Evolutionary conservation across 2,888 invertebrate genomes (phyloP).

Genomic region (Epinotia brunnichana): DNA sequence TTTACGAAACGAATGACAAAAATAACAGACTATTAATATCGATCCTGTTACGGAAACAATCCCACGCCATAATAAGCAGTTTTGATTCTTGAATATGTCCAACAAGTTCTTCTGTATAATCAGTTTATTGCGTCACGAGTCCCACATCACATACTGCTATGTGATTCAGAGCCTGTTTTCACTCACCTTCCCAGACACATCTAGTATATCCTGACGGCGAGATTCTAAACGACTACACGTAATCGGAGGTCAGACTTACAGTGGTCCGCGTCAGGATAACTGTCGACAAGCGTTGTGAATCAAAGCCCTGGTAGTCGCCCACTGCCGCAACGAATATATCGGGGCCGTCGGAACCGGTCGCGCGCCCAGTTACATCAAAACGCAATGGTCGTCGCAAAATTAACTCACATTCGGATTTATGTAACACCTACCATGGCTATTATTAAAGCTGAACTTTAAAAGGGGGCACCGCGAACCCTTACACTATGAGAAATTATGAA

Average conservation of each 20-base stretch:
- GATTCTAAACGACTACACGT: neutral
- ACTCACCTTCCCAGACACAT: neutral
- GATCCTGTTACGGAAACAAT: constrained; percentile 32
- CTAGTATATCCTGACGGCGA: neutral
- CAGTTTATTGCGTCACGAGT: constrained; percentile 33
- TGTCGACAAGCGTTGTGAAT: neutral
- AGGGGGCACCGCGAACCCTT: constrained; percentile 11
- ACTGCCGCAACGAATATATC: constrained; percentile 60
- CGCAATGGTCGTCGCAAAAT: constrained; percentile 64
- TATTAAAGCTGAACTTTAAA: constrained; percentile 10
- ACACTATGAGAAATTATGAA: neutral
- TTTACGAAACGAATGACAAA: neutral
- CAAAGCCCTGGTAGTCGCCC: constrained; percentile 53
- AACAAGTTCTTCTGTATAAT: constrained; percentile 34
- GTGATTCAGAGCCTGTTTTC: neutral
- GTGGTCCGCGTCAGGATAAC: neutral
- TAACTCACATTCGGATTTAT: constrained; percentile 56
- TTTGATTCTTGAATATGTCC: constrained; percentile 23
- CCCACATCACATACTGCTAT: constrained; percentile 29
- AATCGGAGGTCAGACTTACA: neutral
- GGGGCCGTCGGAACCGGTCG: constrained; percentile 72
- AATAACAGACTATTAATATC: neutral
- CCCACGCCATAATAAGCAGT: constrained; percentile 23
- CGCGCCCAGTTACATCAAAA: constrained; percentile 68
- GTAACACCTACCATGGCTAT: constrained; percentile 54